phyloP scores from a whole-genome alignment of 2,888 invertebrate genomes.

The Gerris lacustris region DNA sequence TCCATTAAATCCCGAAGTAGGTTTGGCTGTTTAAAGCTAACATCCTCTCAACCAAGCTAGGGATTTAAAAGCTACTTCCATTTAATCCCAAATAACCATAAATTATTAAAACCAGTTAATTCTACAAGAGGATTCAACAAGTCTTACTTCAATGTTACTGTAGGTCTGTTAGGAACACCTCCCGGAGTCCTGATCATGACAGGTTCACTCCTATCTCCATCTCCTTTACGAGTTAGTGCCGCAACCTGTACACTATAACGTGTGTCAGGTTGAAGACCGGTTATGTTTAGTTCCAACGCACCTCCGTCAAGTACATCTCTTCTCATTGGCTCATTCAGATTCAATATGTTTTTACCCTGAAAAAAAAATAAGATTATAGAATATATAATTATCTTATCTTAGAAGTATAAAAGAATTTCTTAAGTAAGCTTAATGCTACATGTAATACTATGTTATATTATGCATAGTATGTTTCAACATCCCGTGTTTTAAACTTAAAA shows the following conservation, averaged over 20 bases:
- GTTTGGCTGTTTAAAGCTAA: too few species aligned
- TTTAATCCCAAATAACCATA: too few species aligned
- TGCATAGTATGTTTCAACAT: too few species aligned
- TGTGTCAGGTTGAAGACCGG: conserved; percentile 88
- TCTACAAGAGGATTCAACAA: too few species aligned
- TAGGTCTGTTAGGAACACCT: conserved; percentile 77
- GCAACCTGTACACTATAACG: conserved; percentile 88
- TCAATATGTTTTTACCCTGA: conserved; percentile 63
- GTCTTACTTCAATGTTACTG: conserved; percentile 61
- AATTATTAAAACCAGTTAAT: too few species aligned
- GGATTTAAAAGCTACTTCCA: too few species aligned
- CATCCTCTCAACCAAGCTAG: too few species aligned
- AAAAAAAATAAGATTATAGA: conserved; percentile 15
- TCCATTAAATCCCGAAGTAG: too few species aligned
- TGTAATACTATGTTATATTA: too few species aligned
- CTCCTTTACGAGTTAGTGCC: conserved; percentile 90
- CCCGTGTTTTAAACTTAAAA: too few species aligned
- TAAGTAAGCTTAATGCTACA: too few species aligned
- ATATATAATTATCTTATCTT: background rate
- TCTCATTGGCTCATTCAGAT: conserved; percentile 76
- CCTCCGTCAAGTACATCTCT: conserved; percentile 73
- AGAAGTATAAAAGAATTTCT: too few species aligned
- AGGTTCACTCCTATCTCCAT: conserved; percentile 82
- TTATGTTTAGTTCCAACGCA: conserved; percentile 65
- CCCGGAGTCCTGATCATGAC: conserved; percentile 82